Percentiles rank a stretch among this genome's conserved stretches.
These are phyloP conservation scores for Trichopria drosophilae DNA, from an alignment of 2,888 invertebrate genomes.

Conservation along the genomic window DNA sequence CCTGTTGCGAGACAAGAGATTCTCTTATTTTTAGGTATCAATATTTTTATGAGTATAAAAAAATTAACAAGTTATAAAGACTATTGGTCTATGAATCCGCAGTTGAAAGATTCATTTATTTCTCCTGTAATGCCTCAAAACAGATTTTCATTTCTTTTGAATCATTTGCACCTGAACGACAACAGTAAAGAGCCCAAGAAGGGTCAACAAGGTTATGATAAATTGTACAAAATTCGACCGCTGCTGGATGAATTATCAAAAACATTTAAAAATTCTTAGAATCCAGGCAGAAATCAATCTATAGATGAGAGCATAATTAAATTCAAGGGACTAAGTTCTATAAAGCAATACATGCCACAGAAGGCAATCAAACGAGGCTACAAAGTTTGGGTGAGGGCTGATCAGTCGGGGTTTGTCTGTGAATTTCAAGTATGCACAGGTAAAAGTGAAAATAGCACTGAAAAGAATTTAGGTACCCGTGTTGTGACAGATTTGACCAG, in stretches of 20 bases:
- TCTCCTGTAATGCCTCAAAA: constrained; percentile 13
- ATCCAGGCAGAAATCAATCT: constrained; percentile 9
- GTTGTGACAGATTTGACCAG: constrained; percentile 16
- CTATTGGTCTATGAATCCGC: constrained; percentile 28
- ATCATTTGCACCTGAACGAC: constrained; percentile 16
- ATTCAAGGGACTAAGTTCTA: constrained; percentile 9
- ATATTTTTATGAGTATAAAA: constrained; percentile 23
- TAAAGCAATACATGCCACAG: constrained; percentile 15
- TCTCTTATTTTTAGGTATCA: constrained; percentile 11
- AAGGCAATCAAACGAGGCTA: constrained; percentile 12
- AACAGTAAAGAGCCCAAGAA: constrained; percentile 12
- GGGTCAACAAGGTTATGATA: constrained; percentile 8
- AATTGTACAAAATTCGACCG: constrained; percentile 14
- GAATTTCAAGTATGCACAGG: constrained; percentile 15
- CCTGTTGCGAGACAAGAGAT: too few species aligned
- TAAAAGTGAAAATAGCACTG: too few species aligned
- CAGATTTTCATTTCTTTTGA: constrained; percentile 11
- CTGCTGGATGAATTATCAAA: constrained; percentile 14
- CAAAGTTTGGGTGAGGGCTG: constrained; percentile 13
- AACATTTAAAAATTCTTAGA: constrained; percentile 7
- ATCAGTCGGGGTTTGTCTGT: constrained; percentile 7
- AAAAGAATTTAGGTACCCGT: constrained; percentile 7
- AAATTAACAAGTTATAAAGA: constrained; percentile 20
- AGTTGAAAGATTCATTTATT: constrained; percentile 28
- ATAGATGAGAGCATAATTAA: constrained; percentile 14